Evolutionary conservation across 2,113 vertebrate species (phyloP).

Genomic region (Vimba vimba): DNA sequence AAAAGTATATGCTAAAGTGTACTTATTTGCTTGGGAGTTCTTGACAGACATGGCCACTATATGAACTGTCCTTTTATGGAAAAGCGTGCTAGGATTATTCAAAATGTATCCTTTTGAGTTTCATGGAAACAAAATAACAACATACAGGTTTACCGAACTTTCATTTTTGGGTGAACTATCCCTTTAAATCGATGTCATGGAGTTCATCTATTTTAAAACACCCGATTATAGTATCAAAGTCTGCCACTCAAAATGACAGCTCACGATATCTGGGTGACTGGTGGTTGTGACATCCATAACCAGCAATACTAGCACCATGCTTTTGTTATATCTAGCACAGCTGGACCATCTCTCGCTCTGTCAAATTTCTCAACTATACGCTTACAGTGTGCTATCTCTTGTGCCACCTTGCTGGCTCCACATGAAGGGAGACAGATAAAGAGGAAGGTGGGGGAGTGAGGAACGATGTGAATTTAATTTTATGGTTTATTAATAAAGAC

Average conservation of each 20-base stretch:
- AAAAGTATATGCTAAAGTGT: not conserved
- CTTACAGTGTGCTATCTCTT: constrained; percentile 55
- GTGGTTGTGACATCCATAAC: constrained; percentile 32
- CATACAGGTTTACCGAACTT: not conserved
- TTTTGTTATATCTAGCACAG: constrained; percentile 41
- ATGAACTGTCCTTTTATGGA: not conserved
- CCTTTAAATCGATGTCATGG: not conserved
- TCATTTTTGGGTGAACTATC: not conserved
- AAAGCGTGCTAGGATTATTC: not conserved
- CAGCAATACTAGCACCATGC: constrained; percentile 47
- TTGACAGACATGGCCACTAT: not conserved
- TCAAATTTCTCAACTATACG: constrained; percentile 34
- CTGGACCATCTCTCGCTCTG: constrained; percentile 40
- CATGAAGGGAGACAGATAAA: constrained; percentile 50
- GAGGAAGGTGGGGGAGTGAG: constrained; percentile 32
- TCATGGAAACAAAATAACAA: not conserved
- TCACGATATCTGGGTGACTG: constrained; percentile 16
- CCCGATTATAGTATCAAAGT: constrained; percentile 33
- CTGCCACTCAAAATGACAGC: constrained; percentile 48
- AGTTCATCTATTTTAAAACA: constrained; percentile 25
- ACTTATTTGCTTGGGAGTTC: not conserved
- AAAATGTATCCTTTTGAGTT: not conserved
- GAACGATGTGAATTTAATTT: constrained; percentile 63
- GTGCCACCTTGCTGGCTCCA: constrained; percentile 54
- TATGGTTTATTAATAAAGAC: constrained; percentile 66